Evolutionary conservation across 92 coral and sea anemone species (phyloP).

Genomic region (Epizoanthus fatuus): DNA sequence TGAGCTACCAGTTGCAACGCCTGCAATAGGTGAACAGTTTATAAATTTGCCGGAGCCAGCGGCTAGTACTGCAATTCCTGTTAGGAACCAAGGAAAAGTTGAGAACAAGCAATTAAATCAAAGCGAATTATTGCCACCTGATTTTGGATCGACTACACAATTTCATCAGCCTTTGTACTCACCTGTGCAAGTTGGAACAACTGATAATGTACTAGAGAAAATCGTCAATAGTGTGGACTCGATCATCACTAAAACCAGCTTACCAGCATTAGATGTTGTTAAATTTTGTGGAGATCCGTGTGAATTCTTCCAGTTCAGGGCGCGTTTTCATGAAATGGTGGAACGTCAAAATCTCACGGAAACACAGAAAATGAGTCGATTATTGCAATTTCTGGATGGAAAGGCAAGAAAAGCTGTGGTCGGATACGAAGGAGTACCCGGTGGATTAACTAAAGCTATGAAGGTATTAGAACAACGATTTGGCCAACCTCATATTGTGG

Average conservation of each 20-base stretch:
- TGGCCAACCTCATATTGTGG: constrained; percentile 68
- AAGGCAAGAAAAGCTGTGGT: constrained; percentile 57
- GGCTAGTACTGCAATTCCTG: constrained; percentile 21
- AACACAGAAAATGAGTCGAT: constrained; percentile 65
- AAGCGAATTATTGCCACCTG: not conserved
- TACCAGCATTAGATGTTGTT: constrained; percentile 65
- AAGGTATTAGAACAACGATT: constrained; percentile 56
- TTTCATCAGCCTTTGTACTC: constrained; percentile 17
- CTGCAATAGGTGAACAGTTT: constrained; percentile 19
- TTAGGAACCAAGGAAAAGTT: constrained; percentile 12
- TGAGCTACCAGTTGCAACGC: constrained; percentile 41
- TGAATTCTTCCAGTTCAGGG: constrained; percentile 56
- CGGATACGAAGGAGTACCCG: constrained; percentile 67
- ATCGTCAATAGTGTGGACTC: constrained; percentile 53
- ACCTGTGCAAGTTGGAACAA: constrained; percentile 24
- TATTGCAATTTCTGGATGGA: constrained; percentile 62
- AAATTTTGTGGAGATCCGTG: constrained; percentile 68
- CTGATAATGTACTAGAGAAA: constrained; percentile 54
- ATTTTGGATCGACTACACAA: constrained; percentile 1
- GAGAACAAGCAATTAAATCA: constrained; percentile 17
- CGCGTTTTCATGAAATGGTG: constrained; percentile 72
- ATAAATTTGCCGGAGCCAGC: constrained; percentile 21
- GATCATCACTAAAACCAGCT: constrained; percentile 59
- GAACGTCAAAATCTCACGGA: constrained; percentile 69
- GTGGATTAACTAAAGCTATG: constrained; percentile 64